These are phyloP conservation scores for Vidua chalybeata DNA, from an alignment of 2,113 vertebrate species.

Conservation along the genomic window DNA sequence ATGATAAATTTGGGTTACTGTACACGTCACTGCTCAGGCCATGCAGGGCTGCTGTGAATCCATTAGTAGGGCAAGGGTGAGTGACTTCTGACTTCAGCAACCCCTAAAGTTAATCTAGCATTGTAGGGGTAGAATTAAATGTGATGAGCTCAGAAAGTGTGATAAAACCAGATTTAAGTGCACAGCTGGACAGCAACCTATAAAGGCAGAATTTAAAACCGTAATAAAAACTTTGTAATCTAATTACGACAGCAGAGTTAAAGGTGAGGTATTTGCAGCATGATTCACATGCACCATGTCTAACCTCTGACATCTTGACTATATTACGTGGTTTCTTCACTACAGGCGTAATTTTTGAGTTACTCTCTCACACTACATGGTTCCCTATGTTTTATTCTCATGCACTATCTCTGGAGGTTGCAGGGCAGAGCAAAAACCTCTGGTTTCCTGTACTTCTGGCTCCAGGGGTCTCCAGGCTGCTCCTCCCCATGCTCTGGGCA, in stretches of 20 bases:
- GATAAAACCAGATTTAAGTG: constrained; percentile 63
- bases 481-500: not conserved
- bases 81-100: constrained; percentile 72
- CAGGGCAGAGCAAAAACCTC: not conserved
- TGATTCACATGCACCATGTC: constrained; percentile 55
- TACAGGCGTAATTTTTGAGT: constrained; percentile 46
- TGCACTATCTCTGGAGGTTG: not conserved
- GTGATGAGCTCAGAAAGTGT: constrained; percentile 72
- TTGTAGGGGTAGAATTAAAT: constrained; percentile 72
- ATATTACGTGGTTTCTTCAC: constrained; percentile 63
- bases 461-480: not conserved
- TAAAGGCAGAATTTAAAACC: constrained; percentile 74
- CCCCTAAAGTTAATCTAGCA: constrained; percentile 77
- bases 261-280: constrained; percentile 73
- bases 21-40: constrained; percentile 63
- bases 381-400: constrained; percentile 32
- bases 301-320: constrained; percentile 73
- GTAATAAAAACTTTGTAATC: constrained; percentile 73
- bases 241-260: constrained; percentile 70
- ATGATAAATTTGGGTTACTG: constrained; percentile 74
- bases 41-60: constrained; percentile 69
- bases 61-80: constrained; percentile 79
- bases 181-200: constrained; percentile 65
- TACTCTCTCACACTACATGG: not conserved
- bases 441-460: not conserved